Evolutionary conservation across 2,888 invertebrate genomes (phyloP), one percentile per base, ranked within the genome.

Genomic region (Isoperla grammatica): DNA sequence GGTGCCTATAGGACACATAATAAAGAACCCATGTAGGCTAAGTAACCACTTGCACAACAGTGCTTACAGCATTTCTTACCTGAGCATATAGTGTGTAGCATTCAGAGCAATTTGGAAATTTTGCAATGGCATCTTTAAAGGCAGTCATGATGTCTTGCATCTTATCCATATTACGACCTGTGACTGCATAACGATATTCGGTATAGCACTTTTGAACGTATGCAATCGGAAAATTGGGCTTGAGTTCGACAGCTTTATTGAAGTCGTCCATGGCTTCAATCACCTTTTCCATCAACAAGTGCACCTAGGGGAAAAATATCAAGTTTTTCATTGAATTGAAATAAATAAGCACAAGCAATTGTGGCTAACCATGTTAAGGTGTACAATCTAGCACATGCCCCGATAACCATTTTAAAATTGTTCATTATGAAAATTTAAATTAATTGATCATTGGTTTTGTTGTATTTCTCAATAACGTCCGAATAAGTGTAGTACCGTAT

Each of bases 141-240:
- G 85, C 83, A 63, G 79, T 75, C 72, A 90, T 80, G 1, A 87
- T 86, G 67, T 81, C 78, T 67, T 83, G 78, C 55, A 89, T 71
- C 48, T 83, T 77, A 64, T 78, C 78, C 61, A 81, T 76, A 72
- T 87, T 83, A 68, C 81, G 81, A 49, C 79, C 78, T 50, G 80
- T 70, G 62, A 84, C 78, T 23, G 87, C 85, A 70, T 83, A 79
- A 67, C 89, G 83, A 71, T 93, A 95, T 72, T 92, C 89, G 37
- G 88, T 87, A 75, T 93, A 95, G 71, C 90, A 90, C 74, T 92
- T 94, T 73, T 96, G 96, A 56, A 92, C 90, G 67, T 84, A 86
- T 2, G 92, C 90, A 70, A 94, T 85, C 2, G 90, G 86, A 72
- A 92, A 93, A 64, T 88, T 76, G 1, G 95, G 91, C 69, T 90